These are phyloP conservation scores for Hypocryptadius cinnamomeus DNA, from an alignment of 2,113 vertebrate genomes.

Conservation along the genomic window DNA sequence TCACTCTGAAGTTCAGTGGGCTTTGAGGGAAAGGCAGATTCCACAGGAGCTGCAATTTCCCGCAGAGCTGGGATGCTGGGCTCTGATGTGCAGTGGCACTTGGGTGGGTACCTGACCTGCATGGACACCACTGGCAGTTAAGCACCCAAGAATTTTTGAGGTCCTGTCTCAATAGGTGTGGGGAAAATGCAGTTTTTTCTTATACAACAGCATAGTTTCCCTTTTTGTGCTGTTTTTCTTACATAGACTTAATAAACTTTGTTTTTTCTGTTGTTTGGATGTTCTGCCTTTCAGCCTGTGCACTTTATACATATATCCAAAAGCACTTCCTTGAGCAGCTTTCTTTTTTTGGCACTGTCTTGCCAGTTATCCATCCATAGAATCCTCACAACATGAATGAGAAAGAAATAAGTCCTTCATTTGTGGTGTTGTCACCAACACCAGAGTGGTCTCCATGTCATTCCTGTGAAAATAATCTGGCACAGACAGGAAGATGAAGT, in stretches of 20 bases:
- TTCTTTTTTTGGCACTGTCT: neutral
- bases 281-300: neutral
- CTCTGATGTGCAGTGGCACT: neutral
- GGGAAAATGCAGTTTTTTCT: neutral
- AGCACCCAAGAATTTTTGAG: neutral
- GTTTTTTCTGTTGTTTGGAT: neutral
- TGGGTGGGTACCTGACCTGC: fast-evolving
- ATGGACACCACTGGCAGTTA: neutral
- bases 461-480: neutral
- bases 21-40: neutral
- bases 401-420: neutral
- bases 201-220: neutral
- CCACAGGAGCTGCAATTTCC: neutral
- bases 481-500: neutral
- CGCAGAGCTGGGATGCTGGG: neutral
- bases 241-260: neutral
- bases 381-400: neutral
- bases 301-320: neutral
- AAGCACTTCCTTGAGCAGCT: neutral
- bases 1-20: neutral
- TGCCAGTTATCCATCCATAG: neutral
- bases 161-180: neutral
- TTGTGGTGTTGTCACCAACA: neutral
- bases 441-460: neutral
- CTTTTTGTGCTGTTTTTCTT: neutral